phyloP scores from a whole-genome alignment of 2,113 vertebrate genomes.

The Lamprotornis superbus region DNA sequence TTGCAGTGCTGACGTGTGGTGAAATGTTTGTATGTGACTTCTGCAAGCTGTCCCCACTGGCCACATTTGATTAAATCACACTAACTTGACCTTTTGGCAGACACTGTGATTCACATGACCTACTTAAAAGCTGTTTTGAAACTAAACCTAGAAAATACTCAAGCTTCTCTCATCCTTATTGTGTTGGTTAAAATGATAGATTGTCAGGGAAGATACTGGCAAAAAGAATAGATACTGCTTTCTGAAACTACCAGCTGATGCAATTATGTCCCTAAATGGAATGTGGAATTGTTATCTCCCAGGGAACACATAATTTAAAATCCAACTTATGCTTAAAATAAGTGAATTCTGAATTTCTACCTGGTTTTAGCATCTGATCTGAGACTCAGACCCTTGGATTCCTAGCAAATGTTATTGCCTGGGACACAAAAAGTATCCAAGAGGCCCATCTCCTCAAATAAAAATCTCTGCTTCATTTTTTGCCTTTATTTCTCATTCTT shows the following conservation, averaged over 20 bases:
- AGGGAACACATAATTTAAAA: neutral
- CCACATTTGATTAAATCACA: neutral
- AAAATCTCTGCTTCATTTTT: neutral
- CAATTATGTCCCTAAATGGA: neutral
- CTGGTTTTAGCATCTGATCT: neutral
- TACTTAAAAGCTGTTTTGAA: conserved; percentile 34
- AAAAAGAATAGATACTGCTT: neutral
- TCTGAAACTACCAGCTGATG: neutral
- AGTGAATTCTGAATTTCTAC: neutral
- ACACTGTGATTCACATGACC: neutral
- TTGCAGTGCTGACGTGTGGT: neutral
- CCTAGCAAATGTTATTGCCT: neutral
- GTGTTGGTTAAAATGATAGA: neutral
- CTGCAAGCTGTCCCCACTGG: neutral
- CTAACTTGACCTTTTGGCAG: neutral
- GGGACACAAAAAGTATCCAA: neutral
- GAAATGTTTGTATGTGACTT: neutral
- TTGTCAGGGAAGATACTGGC: neutral
- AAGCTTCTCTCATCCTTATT: neutral
- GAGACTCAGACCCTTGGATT: neutral
- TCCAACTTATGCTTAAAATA: neutral
- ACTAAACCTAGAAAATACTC: neutral
- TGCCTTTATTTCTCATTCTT: neutral
- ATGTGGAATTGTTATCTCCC: neutral
- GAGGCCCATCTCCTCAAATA: neutral